Base-by-base conservation (phyloP, 2,113 vertebrate genomes). In the Hyperopisus bebe region DNA sequence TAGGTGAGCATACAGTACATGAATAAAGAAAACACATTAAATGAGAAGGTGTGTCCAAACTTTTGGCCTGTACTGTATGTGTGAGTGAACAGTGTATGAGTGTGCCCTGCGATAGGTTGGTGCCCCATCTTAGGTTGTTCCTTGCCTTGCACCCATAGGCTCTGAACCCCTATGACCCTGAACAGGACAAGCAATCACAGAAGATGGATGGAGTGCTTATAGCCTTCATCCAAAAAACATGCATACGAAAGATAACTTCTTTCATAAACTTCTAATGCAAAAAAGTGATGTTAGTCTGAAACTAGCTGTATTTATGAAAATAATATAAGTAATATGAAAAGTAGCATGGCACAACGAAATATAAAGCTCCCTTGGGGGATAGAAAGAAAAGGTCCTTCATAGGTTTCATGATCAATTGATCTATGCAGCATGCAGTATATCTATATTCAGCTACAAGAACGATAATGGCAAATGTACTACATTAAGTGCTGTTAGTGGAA, bases 291-390 rank as follows among this genome's bases (percentile, higher is more conserved):
- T 90, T 87, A 90, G 85, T 85, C 89, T 88, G 89, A 84, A 92
- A 87, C 90, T 90, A 94, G 92, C 90, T 88, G 90, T 91, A 90
- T 93, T 88, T 89, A 89, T 92, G 90, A 91, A 88, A 27, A 46
- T 5, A 42, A 19, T 42, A 39, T 80, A 74, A 87, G 44, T 50
- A 44, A 86, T 70, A 89, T 48, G 55, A 90, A 77, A 91, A 92
- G 93, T 94, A 91, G 91, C 90, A 90, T 91, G 88, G 92, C 90
- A 92, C 48, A 19, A 21, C 42, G 88, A 53, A 90, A 91, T 80
- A 90, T 89, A 91, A 89, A 90, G 90, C 91, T 90, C 5, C 84
- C 58, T 86, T 90, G 83, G 74, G 85, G 89, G 90, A 88, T 85
- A 91, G 91, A 91, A 90, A 83, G 92, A 91, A 90, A 91, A 90